Base-by-base conservation (phyloP, 2,888 invertebrate species). In the Callosobruchus maculatus region DNA sequence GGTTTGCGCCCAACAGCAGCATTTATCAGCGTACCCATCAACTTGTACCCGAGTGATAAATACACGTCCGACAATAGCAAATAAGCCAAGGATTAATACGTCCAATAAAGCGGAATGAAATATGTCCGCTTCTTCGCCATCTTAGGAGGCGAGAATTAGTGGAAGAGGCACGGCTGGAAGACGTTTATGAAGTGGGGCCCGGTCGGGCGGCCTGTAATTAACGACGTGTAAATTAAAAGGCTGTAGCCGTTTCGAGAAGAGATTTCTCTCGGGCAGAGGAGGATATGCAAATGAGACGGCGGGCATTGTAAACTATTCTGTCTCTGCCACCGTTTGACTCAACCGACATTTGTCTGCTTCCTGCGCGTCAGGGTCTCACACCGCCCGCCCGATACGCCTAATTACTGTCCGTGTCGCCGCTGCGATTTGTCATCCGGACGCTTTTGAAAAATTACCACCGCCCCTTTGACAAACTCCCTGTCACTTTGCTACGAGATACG, bases 221-320 rank as follows among this genome's bases (percentile, higher is more conserved):
- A 83, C 82, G 83, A 85, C 81, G 86, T 86, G 86, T 86, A 86
- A 86, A 86, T 86, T 86, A 86, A 86, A 86, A 85, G 85, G 83
- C 84, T 85, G 84, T 85, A 85, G 84, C 84, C 81, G 84, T 84
- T 83, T 83, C 81, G 83, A 83, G 83, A 83, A 85, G 83, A 85
- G 85, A 85, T 86, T 85, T 84, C 84, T 84, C 84, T 78, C n/a
- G n/a, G n/a, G n/a, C n/a, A n/a, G n/a, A n/a, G n/a, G 83, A 83
- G 85, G 85, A 85, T 86, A 86, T 86, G 86, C 84, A 86, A 86
- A 86, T 86, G 84, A 86, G 85, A 84, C 85, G 84, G 84, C 84
- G 83, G 82, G 82, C 85, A 84, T 84, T 85, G 85, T 84, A 83
- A 83, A 83, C 82, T 83, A 81, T 83, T 86, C 83, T 84, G 84